These are phyloP conservation scores for Andrena chrysosceles DNA, from an alignment of 2,888 invertebrate species.

Conservation along the genomic window DNA sequence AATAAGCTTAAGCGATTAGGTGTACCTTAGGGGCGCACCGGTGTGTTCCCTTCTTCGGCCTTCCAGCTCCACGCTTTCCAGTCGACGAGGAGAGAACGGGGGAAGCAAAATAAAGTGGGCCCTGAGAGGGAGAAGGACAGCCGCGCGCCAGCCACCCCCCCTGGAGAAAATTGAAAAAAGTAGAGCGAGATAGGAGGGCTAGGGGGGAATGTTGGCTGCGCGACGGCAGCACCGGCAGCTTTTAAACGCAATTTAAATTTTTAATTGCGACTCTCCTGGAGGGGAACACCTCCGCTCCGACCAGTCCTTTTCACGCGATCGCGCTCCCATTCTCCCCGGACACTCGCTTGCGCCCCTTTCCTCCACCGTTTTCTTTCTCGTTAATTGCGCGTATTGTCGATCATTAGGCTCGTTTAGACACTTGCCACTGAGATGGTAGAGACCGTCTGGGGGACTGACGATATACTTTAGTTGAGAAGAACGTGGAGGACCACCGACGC, in stretches of 20 bases:
- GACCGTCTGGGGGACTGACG: background rate
- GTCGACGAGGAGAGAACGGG: slow-evolving; percentile 16
- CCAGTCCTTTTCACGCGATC: slow-evolving; percentile 33
- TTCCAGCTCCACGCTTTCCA: slow-evolving; percentile 20
- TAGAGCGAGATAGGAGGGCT: slow-evolving; percentile 20
- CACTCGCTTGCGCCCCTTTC: background rate
- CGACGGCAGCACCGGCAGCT: slow-evolving; percentile 67
- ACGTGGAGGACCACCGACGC: too few relatives aligned
- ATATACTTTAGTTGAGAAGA: background rate
- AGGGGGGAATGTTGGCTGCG: background rate
- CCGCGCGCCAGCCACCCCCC: slow-evolving; percentile 5
- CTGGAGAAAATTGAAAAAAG: slow-evolving; percentile 75
- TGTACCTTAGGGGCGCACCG: slow-evolving; percentile 70
- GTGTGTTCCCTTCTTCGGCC: slow-evolving; percentile 35
- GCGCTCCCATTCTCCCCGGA: slow-evolving; percentile 8
- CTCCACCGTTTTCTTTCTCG: slow-evolving; percentile 2
- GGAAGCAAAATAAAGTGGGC: slow-evolving; percentile 46
- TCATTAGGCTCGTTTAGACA: background rate
- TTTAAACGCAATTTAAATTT: slow-evolving; percentile 82
- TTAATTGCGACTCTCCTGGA: slow-evolving; percentile 80
- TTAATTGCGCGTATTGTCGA: slow-evolving; percentile 17
- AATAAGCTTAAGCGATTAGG: slow-evolving; percentile 83
- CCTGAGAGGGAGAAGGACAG: slow-evolving; percentile 28
- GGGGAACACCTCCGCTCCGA: slow-evolving; percentile 54
- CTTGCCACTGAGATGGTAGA: background rate